Evolutionary conservation across 2,113 vertebrate species (phyloP).

Genomic region (Myiagra hebetior): DNA sequence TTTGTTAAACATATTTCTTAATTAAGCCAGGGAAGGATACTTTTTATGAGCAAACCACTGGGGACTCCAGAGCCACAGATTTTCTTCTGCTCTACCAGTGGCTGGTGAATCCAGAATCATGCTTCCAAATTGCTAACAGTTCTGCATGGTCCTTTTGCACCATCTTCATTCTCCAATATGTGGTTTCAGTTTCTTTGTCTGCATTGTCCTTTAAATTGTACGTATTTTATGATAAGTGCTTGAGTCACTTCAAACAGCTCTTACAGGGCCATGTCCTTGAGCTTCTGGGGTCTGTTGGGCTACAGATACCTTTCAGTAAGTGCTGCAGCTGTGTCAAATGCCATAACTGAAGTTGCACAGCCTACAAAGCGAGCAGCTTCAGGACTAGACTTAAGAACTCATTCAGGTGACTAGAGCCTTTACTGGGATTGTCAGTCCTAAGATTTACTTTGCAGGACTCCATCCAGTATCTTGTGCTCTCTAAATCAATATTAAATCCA

Average conservation of each 20-base stretch:
- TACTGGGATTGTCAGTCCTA: background rate
- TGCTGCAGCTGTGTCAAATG: background rate
- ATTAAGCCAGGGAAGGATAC: background rate
- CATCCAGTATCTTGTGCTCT: background rate
- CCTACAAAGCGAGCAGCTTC: background rate
- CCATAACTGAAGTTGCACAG: background rate
- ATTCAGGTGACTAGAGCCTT: background rate
- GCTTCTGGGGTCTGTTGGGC: background rate
- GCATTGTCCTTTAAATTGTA: background rate
- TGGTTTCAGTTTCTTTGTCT: background rate
- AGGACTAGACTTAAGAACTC: background rate
- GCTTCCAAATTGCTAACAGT: background rate
- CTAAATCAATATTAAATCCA: constrained; percentile 37
- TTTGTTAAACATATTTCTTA: background rate
- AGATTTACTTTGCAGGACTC: background rate
- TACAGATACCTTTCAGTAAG: background rate
- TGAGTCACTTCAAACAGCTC: background rate
- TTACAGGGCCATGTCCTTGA: rapidly evolving
- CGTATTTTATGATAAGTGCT: background rate
- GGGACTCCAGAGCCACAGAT: background rate
- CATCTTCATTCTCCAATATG: background rate
- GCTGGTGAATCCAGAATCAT: background rate
- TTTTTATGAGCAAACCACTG: background rate
- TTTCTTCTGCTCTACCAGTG: background rate
- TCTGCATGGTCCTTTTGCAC: background rate